These are phyloP conservation scores for Listronotus oregonensis DNA, from an alignment of 1,140 invertebrate species.

Conservation along the genomic window DNA sequence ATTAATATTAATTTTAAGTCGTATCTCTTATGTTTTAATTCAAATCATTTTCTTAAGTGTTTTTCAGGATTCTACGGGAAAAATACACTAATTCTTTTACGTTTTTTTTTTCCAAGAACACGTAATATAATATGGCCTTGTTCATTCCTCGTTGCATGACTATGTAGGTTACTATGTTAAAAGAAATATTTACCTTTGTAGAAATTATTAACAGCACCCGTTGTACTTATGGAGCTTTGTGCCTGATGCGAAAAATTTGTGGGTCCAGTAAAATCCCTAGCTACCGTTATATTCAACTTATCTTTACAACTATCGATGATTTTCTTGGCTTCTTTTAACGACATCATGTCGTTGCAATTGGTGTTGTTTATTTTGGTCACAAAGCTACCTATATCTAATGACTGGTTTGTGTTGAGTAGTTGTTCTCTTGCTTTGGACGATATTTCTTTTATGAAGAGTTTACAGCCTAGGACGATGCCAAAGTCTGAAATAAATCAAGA, in stretches of 20 bases:
- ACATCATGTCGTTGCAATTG: slow-evolving; percentile 83
- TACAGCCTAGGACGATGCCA: slow-evolving; percentile 93
- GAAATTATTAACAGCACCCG: slow-evolving; percentile 56
- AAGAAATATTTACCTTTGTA: slow-evolving; percentile 49
- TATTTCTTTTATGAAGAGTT: slow-evolving; percentile 74
- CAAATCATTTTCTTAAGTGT: too few species aligned
- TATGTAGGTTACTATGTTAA: too few species aligned
- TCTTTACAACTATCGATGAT: slow-evolving; percentile 92
- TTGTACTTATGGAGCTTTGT: slow-evolving; percentile 55
- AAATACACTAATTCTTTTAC: too few species aligned
- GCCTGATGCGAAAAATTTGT: slow-evolving; percentile 51
- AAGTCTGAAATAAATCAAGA: slow-evolving; percentile 72
- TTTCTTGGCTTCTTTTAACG: slow-evolving; percentile 91
- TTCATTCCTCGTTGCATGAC: too few species aligned
- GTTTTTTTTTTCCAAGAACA: too few species aligned
- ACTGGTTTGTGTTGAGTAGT: slow-evolving; percentile 66
- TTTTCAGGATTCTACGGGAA: too few species aligned
- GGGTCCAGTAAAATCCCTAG: slow-evolving; percentile 65
- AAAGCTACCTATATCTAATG: slow-evolving; percentile 87
- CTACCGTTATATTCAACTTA: slow-evolving; percentile 84
- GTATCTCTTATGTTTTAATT: too few species aligned
- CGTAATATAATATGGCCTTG: too few species aligned
- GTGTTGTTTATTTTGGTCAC: slow-evolving; percentile 86
- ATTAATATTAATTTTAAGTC: too few species aligned
- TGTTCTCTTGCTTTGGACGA: slow-evolving; percentile 69